A percentile compares a stretch with the other conserved stretches of the same genome.
Conservation (phyloP, 2,888 invertebrate genomes). For the Drosophila mettleri region DNA sequence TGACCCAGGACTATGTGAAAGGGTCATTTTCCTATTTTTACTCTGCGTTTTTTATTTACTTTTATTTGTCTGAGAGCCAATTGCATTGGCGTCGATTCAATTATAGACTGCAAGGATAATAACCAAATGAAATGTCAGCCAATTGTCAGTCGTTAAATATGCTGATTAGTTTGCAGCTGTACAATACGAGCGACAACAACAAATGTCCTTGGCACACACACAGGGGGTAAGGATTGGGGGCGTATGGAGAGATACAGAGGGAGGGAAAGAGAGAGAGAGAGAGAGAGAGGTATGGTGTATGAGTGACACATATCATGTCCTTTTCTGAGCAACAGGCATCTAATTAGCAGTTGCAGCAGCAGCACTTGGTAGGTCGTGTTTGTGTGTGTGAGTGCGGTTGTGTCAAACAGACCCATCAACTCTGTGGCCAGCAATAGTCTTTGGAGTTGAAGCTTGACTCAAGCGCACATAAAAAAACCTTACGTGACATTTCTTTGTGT, state of each 20-base stretch:
- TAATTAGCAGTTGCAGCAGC: slow-evolving; percentile 28
- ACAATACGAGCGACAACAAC: slow-evolving; percentile 1
- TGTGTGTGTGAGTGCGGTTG: not conserved
- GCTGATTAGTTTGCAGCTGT: slow-evolving; percentile 35
- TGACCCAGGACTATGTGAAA: not conserved
- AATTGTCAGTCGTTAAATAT: slow-evolving; percentile 42
- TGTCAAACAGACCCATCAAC: not conserved
- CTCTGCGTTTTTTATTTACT: not conserved
- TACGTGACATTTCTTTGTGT: slow-evolving; percentile 21
- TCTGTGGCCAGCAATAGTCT: not conserved
- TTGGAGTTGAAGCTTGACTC: slow-evolving; percentile 8
- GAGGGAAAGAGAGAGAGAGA: not conserved
- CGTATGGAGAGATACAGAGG: no score
- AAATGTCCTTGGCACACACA: slow-evolving; percentile 10
- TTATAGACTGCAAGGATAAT: slow-evolving; percentile 62
- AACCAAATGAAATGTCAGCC: slow-evolving; percentile 46
- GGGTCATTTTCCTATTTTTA: not conserved
- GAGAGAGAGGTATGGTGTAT: not conserved
- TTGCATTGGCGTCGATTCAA: slow-evolving; percentile 64
- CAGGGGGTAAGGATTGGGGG: no score
- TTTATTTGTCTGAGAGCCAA: slow-evolving; percentile 22
- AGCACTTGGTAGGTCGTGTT: not conserved
- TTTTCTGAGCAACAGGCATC: slow-evolving; percentile 18
- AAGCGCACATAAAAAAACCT: slow-evolving; percentile 2
- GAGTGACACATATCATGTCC: slow-evolving; percentile 6